Evolutionary conservation across 2,888 invertebrate species (phyloP), one percentile per base, ranked within the genome.

Genomic region (Agrilus cyanescens): DNA sequence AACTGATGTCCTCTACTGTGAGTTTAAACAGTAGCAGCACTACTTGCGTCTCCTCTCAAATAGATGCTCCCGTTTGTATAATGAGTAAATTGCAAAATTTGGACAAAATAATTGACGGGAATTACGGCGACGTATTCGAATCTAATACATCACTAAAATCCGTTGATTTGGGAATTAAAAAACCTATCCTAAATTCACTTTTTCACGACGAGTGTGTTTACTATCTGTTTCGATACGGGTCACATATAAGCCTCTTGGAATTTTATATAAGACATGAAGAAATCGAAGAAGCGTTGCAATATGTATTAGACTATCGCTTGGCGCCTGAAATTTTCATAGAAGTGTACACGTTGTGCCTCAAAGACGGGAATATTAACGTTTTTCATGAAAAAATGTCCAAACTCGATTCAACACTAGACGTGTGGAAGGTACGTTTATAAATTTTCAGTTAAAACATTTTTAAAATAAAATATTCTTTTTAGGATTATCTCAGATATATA

Each of bases 141-240:
- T 16, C 14, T 34, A 44, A 35, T 12, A 41, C 31, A 6, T 45
- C 47, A 3, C 12, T 35, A 3, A 40, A 40, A 32, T 36, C 14
- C 12, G 40, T 32, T 16, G 52, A 48, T 41, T 39, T 46, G 20
- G 43, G 48, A 0, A 50, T 46, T 37, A 52, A 50, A 3, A 51
- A 47, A 41, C 54, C 53, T 2, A 50, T 50, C 30, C 50, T 77
- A 1, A 74, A 76, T 45, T 71, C 75, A 0, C 70, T 75, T 50
- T 75, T 76, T 50, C 82, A 82, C 54, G 77, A 81, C 46, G 91
- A 93, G 66, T 87, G 86, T 54, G 63, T 87, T 2, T 86, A 82
- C 61, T 94, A 93, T 63, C 68, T 93, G 3, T 72, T 75, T 3
- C 80, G 77, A 45, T 93, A 90, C 57, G 91, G 89, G 1, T 82